Evolutionary conservation across 2,113 vertebrate genomes (phyloP).

Genomic region (Piprites chloris): DNA sequence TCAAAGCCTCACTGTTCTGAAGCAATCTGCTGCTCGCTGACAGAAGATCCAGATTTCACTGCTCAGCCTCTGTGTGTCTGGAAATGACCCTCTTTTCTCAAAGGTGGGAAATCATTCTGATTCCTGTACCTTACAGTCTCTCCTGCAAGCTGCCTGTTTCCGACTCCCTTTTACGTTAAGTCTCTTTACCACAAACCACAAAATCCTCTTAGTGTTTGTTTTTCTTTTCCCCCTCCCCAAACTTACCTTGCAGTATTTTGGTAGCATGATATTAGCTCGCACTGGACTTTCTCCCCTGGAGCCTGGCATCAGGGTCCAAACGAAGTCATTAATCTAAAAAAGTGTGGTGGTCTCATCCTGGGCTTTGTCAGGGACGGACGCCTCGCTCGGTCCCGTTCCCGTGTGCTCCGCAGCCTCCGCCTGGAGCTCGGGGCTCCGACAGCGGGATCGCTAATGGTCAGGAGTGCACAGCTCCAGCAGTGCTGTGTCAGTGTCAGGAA

Average conservation of each 20-base stretch:
- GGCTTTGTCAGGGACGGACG: not conserved
- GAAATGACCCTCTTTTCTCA: not conserved
- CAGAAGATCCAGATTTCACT: not conserved
- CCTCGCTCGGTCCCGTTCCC: not conserved
- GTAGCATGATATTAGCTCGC: conserved; percentile 54
- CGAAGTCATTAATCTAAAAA: not conserved
- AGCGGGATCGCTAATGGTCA: conserved; percentile 25
- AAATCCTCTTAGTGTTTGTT: not conserved
- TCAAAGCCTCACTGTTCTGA: not conserved
- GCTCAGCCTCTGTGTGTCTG: not conserved
- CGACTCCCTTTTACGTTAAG: not conserved
- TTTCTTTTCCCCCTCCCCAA: accelerated
- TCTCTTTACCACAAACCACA: not conserved
- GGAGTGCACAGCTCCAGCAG: conserved; percentile 25
- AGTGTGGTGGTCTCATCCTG: conserved; percentile 14
- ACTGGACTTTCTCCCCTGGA: conserved; percentile 22
- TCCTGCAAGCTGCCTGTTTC: not conserved
- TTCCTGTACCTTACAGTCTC: not conserved
- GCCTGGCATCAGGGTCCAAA: conserved; percentile 31
- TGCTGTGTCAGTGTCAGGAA: conserved; percentile 63
- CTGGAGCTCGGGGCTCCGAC: not conserved
- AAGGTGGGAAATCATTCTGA: not conserved
- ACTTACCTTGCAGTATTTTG: conserved; percentile 73
- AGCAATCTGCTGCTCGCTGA: not conserved
- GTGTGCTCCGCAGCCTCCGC: not conserved